These are phyloP conservation scores for Heteromyza rotundicornis DNA, from an alignment of 2,888 invertebrate genomes.

Conservation along the genomic window DNA sequence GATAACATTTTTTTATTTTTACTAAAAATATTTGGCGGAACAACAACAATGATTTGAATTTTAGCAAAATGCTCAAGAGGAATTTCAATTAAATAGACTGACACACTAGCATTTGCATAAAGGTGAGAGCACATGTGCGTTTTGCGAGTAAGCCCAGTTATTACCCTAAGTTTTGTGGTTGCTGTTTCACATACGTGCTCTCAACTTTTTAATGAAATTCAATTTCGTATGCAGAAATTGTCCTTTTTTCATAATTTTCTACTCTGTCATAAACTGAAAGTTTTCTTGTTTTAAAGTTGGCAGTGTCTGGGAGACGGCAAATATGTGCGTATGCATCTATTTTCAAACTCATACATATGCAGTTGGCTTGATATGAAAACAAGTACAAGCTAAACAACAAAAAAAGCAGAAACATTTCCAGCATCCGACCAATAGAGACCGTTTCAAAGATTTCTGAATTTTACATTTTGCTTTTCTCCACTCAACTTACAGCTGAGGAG, in stretches of 20 bases:
- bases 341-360: background rate
- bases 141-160: too few relatives aligned
- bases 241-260: constrained; percentile 10
- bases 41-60: constrained; percentile 2
- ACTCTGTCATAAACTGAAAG: background rate
- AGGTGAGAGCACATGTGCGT: too few relatives aligned
- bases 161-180: background rate
- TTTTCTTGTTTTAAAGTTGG: constrained; percentile 5
- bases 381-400: too few relatives aligned
- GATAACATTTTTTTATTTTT: background rate
- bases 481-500: background rate
- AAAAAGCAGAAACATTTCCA: background rate
- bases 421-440: background rate
- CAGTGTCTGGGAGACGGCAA: background rate
- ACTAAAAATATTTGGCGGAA: background rate
- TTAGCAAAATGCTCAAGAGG: background rate
- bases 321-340: background rate
- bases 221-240: constrained; percentile 24
- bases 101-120: too few relatives aligned
- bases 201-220: constrained; percentile 32
- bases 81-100: constrained; percentile 4
- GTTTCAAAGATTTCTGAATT: background rate
- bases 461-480: background rate
- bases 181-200: background rate
- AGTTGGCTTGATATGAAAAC: background rate